Base-by-base conservation (phyloP, 2,888 invertebrate species). In the Trachelus troglodyta region DNA sequence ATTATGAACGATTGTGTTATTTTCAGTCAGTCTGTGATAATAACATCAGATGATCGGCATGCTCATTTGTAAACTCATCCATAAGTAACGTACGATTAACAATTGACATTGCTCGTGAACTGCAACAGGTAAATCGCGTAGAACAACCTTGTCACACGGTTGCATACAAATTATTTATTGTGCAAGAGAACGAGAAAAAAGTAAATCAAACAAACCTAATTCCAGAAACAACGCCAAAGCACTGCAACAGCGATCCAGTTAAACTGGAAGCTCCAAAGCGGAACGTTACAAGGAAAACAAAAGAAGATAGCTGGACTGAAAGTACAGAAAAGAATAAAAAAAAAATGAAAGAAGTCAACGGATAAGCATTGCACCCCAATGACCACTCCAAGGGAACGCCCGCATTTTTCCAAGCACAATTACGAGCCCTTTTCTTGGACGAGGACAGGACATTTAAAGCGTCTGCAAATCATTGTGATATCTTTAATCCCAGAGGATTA, bases 71-170 rank as follows among this genome's bases (percentile, higher is more conserved):
- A 56, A 56, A 56, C 9, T 56, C 56, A 56, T 23, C 23, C 56
- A 23, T 56, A 56, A 56, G 23, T 56, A 56, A 56, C 23, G 56
- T 56, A 56, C 56, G 56, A 56, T 56, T 56, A 56, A 56, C 56
- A 56, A 23, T 23, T 56, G 56, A 56, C 40, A 73, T 56, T n/a
- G n/a, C 23, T 73, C 74, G 69, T 23, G 34, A 68, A 74, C 68
- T 31, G 23, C 40, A 77, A 56, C 75, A 40, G 37, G 34, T 75
- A 75, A 81, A 81, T 81, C 34, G 81, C 12, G 75, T 33, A 75
- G 69, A 79, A 81, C 37, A 37, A 74, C 37, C 69, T 79, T 75
- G 81, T 34, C 69, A 73, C 15, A 34, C 56, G 56, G 9, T 56
- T 56, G 56, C 56, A 23, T 56, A 15, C 23, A 23, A 23, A 9